A percentile compares a stretch with the other conserved stretches of the same genome.
These are phyloP conservation scores for Talpa occidentalis DNA, from an alignment of 2,113 vertebrate species.

Conservation along the genomic window DNA sequence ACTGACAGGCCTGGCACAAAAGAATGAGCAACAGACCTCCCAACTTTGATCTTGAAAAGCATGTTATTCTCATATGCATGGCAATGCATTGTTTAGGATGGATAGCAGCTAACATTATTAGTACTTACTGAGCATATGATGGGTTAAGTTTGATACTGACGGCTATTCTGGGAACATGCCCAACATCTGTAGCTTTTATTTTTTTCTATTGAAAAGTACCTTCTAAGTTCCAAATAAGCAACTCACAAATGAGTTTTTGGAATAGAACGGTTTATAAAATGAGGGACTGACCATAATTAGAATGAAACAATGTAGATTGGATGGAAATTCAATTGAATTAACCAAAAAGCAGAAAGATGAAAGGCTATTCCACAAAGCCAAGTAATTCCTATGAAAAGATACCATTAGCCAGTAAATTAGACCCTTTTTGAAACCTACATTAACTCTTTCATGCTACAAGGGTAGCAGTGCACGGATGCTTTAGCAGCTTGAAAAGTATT, in stretches of 20 bases:
- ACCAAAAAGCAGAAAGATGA: slow-evolving; percentile 69
- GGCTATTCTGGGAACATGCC: slow-evolving; percentile 57
- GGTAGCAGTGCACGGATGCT: not conserved
- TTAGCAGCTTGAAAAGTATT: not conserved
- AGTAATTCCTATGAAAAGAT: slow-evolving; percentile 62
- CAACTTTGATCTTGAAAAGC: not conserved
- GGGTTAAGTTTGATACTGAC: slow-evolving; percentile 24
- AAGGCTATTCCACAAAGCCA: slow-evolving; percentile 64
- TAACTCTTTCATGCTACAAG: slow-evolving; percentile 56
- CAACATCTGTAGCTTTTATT: slow-evolving; percentile 63
- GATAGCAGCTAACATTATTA: not conserved
- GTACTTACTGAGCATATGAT: not conserved
- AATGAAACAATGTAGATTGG: slow-evolving; percentile 67
- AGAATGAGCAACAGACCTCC: not conserved
- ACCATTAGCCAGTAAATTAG: slow-evolving; percentile 61
- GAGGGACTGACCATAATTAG: slow-evolving; percentile 61
- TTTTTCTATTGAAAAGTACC: slow-evolving; percentile 55
- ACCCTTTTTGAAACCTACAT: slow-evolving; percentile 44
- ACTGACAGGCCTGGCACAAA: not conserved
- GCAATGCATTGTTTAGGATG: not conserved
- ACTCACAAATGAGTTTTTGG: slow-evolving; percentile 70
- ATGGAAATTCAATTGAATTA: slow-evolving; percentile 79
- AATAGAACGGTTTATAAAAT: slow-evolving; percentile 69
- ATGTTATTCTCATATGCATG: not conserved
- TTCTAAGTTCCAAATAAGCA: slow-evolving; percentile 68